These are phyloP conservation scores for Zaprionus camerounensis DNA, from an alignment of 1,140 invertebrate genomes.

Conservation along the genomic window DNA sequence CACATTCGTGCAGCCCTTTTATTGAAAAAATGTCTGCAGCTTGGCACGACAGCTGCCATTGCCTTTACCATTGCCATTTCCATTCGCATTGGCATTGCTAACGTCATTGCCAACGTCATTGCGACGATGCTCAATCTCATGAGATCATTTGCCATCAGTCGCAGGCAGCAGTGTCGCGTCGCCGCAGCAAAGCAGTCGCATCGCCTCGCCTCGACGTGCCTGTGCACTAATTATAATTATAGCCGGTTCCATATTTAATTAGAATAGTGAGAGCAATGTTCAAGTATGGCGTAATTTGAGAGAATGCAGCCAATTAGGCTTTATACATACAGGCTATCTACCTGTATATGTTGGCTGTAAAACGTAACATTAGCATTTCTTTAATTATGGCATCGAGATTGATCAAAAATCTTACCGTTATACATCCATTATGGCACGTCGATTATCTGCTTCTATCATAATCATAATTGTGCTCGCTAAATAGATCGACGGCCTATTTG, in stretches of 20 bases:
- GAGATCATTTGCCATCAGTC: constrained; percentile 25
- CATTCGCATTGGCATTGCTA: constrained; percentile 15
- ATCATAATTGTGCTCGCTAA: neutral
- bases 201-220: constrained; percentile 7
- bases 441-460: constrained; percentile 4
- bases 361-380: constrained; percentile 29
- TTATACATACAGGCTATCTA: neutral
- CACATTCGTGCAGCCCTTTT: constrained; percentile 49
- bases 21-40: constrained; percentile 38
- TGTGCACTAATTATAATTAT: constrained; percentile 26
- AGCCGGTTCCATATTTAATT: constrained; percentile 34
- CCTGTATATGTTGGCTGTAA: constrained; percentile 18
- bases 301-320: constrained; percentile 27
- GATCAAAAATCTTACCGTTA: constrained; percentile 27
- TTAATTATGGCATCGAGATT: constrained; percentile 30
- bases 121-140: constrained; percentile 36
- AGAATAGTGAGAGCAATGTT: constrained; percentile 17
- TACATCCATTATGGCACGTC: constrained; percentile 1
- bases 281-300: constrained; percentile 20
- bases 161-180: neutral
- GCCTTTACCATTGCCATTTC: constrained; percentile 2
- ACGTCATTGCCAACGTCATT: constrained; percentile 9
- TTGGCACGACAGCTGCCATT: constrained; percentile 30
- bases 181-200: constrained; percentile 2
- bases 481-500: neutral